A percentile compares a stretch with the other conserved stretches of the same genome.
phyloP scores from a whole-genome alignment of 1,140 invertebrate species.

The Ceratitis capitata region DNA sequence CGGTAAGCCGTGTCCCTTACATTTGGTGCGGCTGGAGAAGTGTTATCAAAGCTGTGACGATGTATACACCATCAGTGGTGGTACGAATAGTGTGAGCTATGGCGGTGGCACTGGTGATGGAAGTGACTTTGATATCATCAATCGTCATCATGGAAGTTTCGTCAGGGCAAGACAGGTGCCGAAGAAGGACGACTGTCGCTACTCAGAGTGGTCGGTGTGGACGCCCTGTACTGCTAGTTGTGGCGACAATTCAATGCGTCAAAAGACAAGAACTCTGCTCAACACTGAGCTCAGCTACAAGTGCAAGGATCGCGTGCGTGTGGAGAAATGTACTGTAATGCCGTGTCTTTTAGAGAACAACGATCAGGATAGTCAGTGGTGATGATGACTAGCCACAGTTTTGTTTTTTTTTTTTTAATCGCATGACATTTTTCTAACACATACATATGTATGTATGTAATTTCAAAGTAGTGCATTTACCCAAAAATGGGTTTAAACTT shows the following conservation, averaged over 20 bases:
- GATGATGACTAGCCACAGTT: background rate
- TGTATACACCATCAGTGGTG: conserved; percentile 56
- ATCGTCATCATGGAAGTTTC: conserved; percentile 18
- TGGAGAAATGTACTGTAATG: conserved; percentile 62
- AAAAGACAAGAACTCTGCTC: conserved; percentile 57
- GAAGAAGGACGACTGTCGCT: conserved; percentile 67
- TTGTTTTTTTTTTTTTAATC: too few species aligned
- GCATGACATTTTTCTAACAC: too few species aligned
- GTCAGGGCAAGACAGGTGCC: conserved; percentile 43
- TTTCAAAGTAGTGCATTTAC: too few species aligned
- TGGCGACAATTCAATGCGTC: conserved; percentile 64
- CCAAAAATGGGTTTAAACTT: too few species aligned
- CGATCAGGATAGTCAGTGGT: conserved; percentile 56
- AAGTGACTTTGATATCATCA: background rate
- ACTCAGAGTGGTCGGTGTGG: conserved; percentile 74
- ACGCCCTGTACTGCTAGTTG: conserved; percentile 73
- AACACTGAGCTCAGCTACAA: conserved; percentile 61
- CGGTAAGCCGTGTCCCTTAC: conserved; percentile 75
- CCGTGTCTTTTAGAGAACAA: conserved; percentile 57
- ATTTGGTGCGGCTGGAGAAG: conserved; percentile 63
- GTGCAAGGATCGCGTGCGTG: conserved; percentile 61
- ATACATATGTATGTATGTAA: too few species aligned
- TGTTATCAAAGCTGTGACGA: conserved; percentile 63
- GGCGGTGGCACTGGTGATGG: background rate
- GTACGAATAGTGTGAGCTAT: background rate